A percentile compares a stretch with the other conserved stretches of the same genome.
Conservation (phyloP, 2,888 invertebrate species). For the Acrocera orbiculus region DNA sequence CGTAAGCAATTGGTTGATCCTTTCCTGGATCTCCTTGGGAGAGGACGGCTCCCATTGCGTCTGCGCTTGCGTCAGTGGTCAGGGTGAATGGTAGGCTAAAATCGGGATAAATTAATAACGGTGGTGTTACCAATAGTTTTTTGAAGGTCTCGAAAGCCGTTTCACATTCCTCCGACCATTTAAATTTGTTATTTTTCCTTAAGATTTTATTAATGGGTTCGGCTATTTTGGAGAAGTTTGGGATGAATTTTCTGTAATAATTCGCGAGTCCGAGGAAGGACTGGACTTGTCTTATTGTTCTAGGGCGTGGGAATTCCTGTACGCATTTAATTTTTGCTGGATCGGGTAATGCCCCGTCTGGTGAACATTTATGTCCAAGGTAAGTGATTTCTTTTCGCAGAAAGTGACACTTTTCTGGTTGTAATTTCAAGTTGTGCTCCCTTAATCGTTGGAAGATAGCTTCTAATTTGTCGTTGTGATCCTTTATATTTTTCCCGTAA, state of each 20-base stretch:
- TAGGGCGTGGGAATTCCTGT: constrained; percentile 11
- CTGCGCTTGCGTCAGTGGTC: too few species aligned
- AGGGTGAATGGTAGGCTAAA: too few species aligned
- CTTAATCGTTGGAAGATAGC: background rate
- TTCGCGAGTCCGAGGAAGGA: constrained; percentile 17
- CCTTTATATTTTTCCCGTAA: constrained; percentile 11
- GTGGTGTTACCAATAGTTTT: too few species aligned
- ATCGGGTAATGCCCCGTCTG: constrained; percentile 13
- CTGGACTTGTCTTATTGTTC: constrained; percentile 13
- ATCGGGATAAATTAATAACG: too few species aligned
- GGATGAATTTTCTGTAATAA: constrained; percentile 17
- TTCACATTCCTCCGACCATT: too few species aligned
- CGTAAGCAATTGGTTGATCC: too few species aligned
- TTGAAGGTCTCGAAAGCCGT: too few species aligned
- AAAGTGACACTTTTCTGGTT: constrained; percentile 12
- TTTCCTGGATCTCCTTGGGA: too few species aligned
- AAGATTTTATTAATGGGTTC: too few species aligned
- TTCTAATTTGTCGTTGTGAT: constrained; percentile 6
- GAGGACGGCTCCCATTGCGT: too few species aligned
- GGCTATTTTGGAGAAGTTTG: too few species aligned
- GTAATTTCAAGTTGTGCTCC: constrained; percentile 5
- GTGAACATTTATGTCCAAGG: constrained; percentile 14
- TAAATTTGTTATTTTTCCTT: too few species aligned
- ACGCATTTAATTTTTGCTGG: constrained; percentile 14
- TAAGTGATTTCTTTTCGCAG: constrained; percentile 6